Evolutionary conservation across 2,113 vertebrate genomes (phyloP), one percentile per base, ranked within the genome.

Genomic region (Hyperopisus bebe): DNA sequence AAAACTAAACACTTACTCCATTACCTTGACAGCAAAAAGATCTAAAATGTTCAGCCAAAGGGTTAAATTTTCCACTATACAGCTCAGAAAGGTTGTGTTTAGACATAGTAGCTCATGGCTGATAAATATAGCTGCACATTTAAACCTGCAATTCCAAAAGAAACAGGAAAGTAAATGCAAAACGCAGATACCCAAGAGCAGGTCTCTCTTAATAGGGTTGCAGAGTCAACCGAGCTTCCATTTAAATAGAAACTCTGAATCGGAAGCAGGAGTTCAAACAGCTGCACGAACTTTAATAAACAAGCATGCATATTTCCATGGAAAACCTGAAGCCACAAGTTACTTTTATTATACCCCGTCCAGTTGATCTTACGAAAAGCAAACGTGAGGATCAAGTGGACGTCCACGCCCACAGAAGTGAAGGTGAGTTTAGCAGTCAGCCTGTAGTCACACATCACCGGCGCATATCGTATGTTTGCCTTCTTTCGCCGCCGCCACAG

Each of bases 201-300:
- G 58, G 19, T 53, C 48, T 50, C 5, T 89, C 70, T 53, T 51
- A 89, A 82, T 89, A 80, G 77, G 17, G 27, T 53, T 53, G 47
- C 31, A 31, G 66, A 70, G 88, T n/a, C 66, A 31, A 53, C 88
- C 51, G n/a, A 88, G 66, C 88, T 27, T 44, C 46, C 70, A 47
- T 82, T 77, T 53, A 89, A 53, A 47, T 80, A 77, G 48, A 82
- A 89, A 42, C 10, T 39, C 27, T 15, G 62, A 77, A 19, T 74
- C 46, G 11, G 88, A 62, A 77, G 21, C 35, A 31, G 62, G 35
- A 8, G 74, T 46, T 47, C 44, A 77, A 88, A 88, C 46, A 62
- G 46, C 88, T 70, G 62, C 27, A 27, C n/a, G 42, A 6, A 31
- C 88, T 77, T 88, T 74, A 77, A 88, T 48, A 80, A 89, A 35